These are phyloP conservation scores for Tor tambroides DNA, from an alignment of 2,113 vertebrate genomes.

Conservation along the genomic window DNA sequence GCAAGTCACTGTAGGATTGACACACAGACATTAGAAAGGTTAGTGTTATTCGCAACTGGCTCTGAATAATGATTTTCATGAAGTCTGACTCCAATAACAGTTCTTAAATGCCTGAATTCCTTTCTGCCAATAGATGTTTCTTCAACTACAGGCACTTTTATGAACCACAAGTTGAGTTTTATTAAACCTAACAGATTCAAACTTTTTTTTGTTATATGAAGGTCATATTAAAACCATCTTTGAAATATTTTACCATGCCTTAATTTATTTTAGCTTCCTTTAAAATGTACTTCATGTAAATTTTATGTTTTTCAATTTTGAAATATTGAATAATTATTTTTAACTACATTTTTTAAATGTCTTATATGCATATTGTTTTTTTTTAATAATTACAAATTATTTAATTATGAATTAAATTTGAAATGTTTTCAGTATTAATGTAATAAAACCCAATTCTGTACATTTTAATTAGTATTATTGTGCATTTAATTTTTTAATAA, in stretches of 20 bases:
- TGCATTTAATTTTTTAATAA: no score
- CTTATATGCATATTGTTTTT: no score
- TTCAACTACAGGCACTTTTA: neutral
- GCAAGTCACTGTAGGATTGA: constrained; percentile 81
- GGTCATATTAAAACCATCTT: constrained; percentile 13
- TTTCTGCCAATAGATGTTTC: constrained; percentile 20
- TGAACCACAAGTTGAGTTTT: neutral
- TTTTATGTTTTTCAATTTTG: neutral
- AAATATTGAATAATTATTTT: neutral
- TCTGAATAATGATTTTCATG: constrained; percentile 11
- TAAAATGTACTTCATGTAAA: no score
- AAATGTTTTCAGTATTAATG: no score
- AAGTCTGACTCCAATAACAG: neutral
- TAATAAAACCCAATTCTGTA: no score
- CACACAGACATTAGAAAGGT: constrained; percentile 12
- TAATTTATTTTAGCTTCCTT: neutral
- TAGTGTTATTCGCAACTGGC: neutral
- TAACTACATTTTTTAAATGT: neutral
- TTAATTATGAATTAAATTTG: no score
- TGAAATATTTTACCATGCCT: neutral
- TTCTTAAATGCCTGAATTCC: neutral
- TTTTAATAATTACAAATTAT: no score
- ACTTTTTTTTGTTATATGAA: neutral
- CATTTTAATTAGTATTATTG: no score
- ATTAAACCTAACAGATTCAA: constrained; percentile 3